These are phyloP conservation scores for Platynereis dumerilii DNA, from an alignment of 2,888 invertebrate species.

Conservation along the genomic window DNA sequence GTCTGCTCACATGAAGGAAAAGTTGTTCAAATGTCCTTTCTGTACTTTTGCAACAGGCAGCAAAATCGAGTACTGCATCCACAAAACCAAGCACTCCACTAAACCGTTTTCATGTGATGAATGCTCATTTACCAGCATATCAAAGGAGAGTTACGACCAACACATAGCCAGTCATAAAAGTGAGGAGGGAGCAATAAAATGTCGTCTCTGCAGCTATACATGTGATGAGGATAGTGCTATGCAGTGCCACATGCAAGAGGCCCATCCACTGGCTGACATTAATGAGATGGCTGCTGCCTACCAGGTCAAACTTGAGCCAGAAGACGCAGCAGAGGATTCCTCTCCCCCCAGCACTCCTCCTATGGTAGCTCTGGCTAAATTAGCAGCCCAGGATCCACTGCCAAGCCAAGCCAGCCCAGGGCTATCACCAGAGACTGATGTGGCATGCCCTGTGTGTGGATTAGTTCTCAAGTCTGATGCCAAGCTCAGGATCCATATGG, in stretches of 20 bases:
- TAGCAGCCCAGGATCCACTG: neutral
- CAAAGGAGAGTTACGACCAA: conserved; percentile 88
- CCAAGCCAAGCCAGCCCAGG: neutral
- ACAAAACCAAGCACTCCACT: conserved; percentile 69
- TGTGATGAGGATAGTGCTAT: conserved; percentile 52
- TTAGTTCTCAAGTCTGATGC: conserved; percentile 24
- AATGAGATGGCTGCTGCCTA: conserved; percentile 6
- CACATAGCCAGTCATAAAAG: conserved; percentile 71
- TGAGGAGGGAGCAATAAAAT: conserved; percentile 40
- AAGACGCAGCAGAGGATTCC: neutral
- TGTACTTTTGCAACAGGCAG: conserved; percentile 92
- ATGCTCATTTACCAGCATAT: conserved; percentile 91
- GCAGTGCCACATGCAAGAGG: conserved; percentile 53
- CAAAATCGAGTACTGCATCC: conserved; percentile 71
- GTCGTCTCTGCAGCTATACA: conserved; percentile 53
- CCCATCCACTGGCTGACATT: conserved; percentile 39
- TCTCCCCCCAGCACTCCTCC: neutral
- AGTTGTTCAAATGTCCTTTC: conserved; percentile 84
- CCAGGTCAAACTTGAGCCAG: conserved; percentile 25
- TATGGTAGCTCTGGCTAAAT: neutral
- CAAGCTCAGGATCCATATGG: conserved; percentile 30
- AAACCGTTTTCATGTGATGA: conserved; percentile 79
- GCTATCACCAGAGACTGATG: neutral
- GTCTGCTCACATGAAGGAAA: conserved; percentile 79
- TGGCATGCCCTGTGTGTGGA: conserved; percentile 29